Conservation (phyloP, 1,140 invertebrate species). For the Alviniconcha marisindica region DNA sequence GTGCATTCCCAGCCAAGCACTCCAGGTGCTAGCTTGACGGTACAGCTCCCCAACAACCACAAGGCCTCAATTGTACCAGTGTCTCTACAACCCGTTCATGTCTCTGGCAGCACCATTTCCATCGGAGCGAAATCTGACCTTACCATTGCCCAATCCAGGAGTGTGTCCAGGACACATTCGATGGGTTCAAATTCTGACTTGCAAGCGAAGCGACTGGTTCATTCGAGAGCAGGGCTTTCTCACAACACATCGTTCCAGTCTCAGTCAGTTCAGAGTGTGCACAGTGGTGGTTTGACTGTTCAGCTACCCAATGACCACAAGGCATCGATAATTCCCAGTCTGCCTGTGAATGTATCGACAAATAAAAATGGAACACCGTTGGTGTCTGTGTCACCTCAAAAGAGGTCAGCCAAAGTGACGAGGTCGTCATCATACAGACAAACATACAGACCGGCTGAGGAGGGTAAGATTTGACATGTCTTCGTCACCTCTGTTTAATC, state of each 20-base stretch:
- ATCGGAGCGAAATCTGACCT: too few species aligned
- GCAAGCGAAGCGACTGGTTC: too few species aligned
- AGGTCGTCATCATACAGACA: constrained; percentile 10
- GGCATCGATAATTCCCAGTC: not conserved
- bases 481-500: too few species aligned
- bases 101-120: too few species aligned
- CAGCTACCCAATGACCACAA: not conserved
- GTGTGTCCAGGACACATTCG: too few species aligned
- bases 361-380: not conserved
- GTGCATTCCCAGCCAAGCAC: not conserved
- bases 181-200: too few species aligned
- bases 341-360: not conserved
- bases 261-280: too few species aligned
- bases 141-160: too few species aligned
- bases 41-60: constrained; percentile 22
- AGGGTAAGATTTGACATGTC: not conserved
- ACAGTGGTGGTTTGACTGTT: not conserved
- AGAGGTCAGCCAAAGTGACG: not conserved
- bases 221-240: too few species aligned
- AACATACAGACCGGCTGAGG: not conserved
- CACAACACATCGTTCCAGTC: too few species aligned
- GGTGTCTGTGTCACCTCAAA: not conserved
- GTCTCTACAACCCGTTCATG: not conserved
- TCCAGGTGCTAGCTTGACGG: not conserved
- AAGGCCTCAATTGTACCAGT: constrained; percentile 14